Evolutionary conservation across 2,797 vertebrate genomes (phyloP), one percentile per base, ranked within the genome.

Genomic region (Sebastolobus alascanus): DNA sequence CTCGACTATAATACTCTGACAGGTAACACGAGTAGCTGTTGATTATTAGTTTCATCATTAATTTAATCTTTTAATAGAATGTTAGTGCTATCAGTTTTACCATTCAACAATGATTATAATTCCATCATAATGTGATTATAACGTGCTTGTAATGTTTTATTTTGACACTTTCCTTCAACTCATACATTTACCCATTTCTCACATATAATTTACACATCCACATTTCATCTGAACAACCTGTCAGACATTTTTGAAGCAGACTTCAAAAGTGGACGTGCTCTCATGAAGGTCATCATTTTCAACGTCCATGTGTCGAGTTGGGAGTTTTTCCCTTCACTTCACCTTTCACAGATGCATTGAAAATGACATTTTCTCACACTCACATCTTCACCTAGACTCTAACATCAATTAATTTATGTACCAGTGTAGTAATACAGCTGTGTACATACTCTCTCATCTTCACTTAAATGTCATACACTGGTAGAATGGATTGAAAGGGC

Each of bases 1-100:
- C 96, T 99, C 40, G 98, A 99, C 92, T 97, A 97, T 89, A 97
- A 96, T 90, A 95, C 85, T 50, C 93, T 99, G 59, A 93, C 97
- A 96, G 98, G 98, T 99, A 97, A 91, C 22, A 50, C 2, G 0
- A 43, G 10, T 56, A 3, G 1, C 1, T 35, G 13, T 3, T 52
- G 10, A 33, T 33, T 11, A 13, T 25, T 65, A 22, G 0, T 14
- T 0, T 16, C 5, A 52, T 50, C 5, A 0, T 37, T 12, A 14
- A 20, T 78, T 12, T 7, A 2, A 60, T 29, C 2, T 73, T 61
- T 74, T 12, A 16, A 10, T 3, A 10, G 0, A 31, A 16, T 18
- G 5, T 37, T 46, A 40, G 27, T 5, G 20, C 65, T 61, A 40
- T 25, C 25, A 20, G 12, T 73, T 73, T 29, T 55, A 31, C 6